These are phyloP conservation scores for Drosophila picticornis DNA, from an alignment of 2,888 invertebrate species.

Conservation along the genomic window DNA sequence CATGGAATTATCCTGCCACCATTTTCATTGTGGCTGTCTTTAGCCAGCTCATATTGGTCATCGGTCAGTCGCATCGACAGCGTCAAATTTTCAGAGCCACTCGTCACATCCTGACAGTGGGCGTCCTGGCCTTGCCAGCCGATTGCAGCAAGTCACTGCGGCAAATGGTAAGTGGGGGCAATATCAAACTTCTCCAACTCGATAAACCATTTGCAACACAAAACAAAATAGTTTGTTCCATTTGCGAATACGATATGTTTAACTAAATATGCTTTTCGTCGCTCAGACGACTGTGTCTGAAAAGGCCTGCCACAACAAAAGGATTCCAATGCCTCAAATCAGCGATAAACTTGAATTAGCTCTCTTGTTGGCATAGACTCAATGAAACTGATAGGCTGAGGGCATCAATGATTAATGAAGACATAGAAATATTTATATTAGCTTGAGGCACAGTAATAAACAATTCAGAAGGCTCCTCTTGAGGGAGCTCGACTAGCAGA, in stretches of 20 bases:
- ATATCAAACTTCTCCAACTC: not conserved
- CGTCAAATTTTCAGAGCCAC: constrained; percentile 17
- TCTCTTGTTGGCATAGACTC: not conserved
- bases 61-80: constrained; percentile 41
- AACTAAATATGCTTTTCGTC: not conserved
- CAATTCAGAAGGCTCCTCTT: not conserved
- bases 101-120: constrained; percentile 20
- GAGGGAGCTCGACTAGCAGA: not conserved
- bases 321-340: not conserved
- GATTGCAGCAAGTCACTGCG: constrained; percentile 24
- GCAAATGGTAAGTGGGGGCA: constrained; percentile 36
- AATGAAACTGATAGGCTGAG: not conserved
- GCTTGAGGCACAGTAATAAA: not conserved
- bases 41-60: constrained; percentile 44
- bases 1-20: not conserved
- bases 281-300: not conserved
- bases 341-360: not conserved
- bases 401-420: not conserved
- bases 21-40: constrained; percentile 24
- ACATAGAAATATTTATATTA: not conserved
- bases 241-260: not conserved
- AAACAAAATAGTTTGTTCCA: not conserved
- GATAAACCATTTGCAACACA: not conserved
- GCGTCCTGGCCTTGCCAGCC: constrained; percentile 25
- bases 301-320: not conserved